phyloP scores from a whole-genome alignment of 2,888 invertebrate species.

The Microchrysa polita region DNA sequence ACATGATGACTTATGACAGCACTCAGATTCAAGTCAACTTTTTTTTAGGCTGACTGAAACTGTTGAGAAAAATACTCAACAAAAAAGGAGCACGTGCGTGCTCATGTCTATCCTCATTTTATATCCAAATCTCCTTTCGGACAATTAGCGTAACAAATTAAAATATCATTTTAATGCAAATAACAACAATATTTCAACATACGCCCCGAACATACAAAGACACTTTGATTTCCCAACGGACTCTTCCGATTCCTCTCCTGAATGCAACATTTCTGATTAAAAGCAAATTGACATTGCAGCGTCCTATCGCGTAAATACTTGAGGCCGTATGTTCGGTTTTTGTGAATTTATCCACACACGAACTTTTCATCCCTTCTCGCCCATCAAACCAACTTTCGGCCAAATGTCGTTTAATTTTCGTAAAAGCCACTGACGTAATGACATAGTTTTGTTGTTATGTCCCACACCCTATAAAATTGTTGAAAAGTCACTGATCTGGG shows the following conservation, averaged over 20 bases:
- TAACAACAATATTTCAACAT: slow-evolving; percentile 12
- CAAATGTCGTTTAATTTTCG: slow-evolving; percentile 65
- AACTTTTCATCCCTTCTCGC: slow-evolving; percentile 21
- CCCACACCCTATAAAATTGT: slow-evolving; percentile 39
- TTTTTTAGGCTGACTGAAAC: too few species aligned
- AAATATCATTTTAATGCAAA: slow-evolving; percentile 38
- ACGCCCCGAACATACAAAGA: slow-evolving; percentile 14
- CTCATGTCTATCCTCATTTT: too few species aligned
- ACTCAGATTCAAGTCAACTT: too few species aligned
- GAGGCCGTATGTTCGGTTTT: too few species aligned
- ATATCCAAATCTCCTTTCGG: background rate
- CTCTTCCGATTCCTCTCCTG: slow-evolving; percentile 8
- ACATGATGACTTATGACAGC: too few species aligned
- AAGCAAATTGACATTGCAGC: slow-evolving; percentile 36
- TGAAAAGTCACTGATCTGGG: slow-evolving; percentile 49
- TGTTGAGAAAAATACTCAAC: too few species aligned
- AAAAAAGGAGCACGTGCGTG: too few species aligned
- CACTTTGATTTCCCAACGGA: slow-evolving; percentile 33
- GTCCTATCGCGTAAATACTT: background rate
- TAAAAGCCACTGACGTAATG: slow-evolving; percentile 60
- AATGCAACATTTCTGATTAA: slow-evolving; percentile 40
- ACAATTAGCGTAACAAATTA: slow-evolving; percentile 42
- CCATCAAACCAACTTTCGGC: slow-evolving; percentile 21
- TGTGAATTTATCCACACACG: background rate
- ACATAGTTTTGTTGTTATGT: slow-evolving; percentile 49